Percentiles rank a stretch among this genome's conserved stretches.
These are phyloP conservation scores for Pyrochroa serraticornis DNA, from an alignment of 2,888 invertebrate species.

Conservation along the genomic window DNA sequence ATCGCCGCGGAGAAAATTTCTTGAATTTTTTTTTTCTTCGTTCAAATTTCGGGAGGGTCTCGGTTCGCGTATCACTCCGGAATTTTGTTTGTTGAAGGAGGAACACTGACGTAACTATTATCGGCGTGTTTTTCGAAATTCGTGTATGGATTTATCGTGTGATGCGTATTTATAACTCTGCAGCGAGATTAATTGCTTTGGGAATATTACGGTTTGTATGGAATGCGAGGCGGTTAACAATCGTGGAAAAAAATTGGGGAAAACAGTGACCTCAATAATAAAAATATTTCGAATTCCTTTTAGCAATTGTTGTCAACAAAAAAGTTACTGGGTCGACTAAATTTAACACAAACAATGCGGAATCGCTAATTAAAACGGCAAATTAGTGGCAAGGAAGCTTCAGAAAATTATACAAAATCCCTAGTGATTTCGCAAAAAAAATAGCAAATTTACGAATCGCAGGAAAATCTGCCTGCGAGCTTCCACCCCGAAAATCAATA, in stretches of 20 bases:
- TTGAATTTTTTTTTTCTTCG: conserved; percentile 9
- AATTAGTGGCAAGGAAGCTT: conserved; percentile 5
- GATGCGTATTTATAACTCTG: conserved; percentile 16
- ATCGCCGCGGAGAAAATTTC: conserved; percentile 3
- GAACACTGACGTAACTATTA: conserved; percentile 22
- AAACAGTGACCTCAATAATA: conserved; percentile 55
- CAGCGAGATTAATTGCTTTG: conserved; percentile 22
- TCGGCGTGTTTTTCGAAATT: too few relatives aligned
- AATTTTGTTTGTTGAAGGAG: conserved; percentile 29
- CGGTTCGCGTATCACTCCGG: conserved; percentile 14
- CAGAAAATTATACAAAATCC: conserved; percentile 4
- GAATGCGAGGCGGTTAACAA: conserved; percentile 38
- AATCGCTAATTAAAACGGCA: conserved; percentile 18
- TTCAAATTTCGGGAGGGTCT: conserved; percentile 9
- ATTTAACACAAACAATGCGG: conserved; percentile 28
- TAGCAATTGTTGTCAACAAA: conserved; percentile 46
- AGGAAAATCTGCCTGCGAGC: conserved; percentile 14
- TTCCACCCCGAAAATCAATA: conserved; percentile 53
- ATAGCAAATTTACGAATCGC: background rate
- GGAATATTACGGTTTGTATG: conserved; percentile 29
- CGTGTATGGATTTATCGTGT: conserved; percentile 10
- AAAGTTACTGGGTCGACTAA: conserved; percentile 23
- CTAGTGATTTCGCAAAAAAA: background rate
- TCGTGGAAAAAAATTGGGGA: conserved; percentile 49
- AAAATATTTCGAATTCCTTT: conserved; percentile 55